Evolutionary conservation across 2,888 invertebrate genomes (phyloP), one percentile per base, ranked within the genome.

Genomic region (Oxyteleia sp.): DNA sequence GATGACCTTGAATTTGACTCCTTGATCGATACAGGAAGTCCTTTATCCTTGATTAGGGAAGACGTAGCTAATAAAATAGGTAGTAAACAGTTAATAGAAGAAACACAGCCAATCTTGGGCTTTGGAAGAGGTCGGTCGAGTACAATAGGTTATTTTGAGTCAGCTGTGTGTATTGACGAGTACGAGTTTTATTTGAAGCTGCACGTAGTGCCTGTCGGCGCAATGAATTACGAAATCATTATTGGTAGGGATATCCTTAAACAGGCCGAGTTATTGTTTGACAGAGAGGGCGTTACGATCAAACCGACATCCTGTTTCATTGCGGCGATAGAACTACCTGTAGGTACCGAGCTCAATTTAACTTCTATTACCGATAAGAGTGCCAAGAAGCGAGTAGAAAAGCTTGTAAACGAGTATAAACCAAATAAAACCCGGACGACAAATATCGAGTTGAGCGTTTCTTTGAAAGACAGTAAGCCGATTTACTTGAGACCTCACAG

Each of bases 11-110:
- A 16, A 7, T 32, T 57, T 41, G 35, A 13, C 15, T 23, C 59
- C 0, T 10, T 71, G 7, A 11, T 71, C 23, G 59, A 71, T 16
- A 71, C 59, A 3, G 51, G 76, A 2, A 76, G 68, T 23, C 59
- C 64, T 5, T 38, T 68, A 18, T 41, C 38, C 4, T 43, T 76
- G 20, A 61, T 76, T 23, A 35, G 43, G 15, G 41, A 76, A 18
- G 20, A 59, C 7, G 26, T 59, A 29, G 57, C 35, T 15, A 18
- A 35, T 16, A 47, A 29, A 11, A 23, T 71, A 4, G 16, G 1
- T 13, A 45, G 20, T 20, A 49, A 13, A 18, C 8, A 0, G 23
- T 16, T 20, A 20, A 11, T n/a, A 35, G n/a, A 20, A 35, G 13
- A n/a, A 10, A 35, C n/a, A n/a, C n/a, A n/a, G n/a, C n/a, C n/a